Conservation (phyloP, 2,797 vertebrate species). For the Synanceia verrucosa region DNA sequence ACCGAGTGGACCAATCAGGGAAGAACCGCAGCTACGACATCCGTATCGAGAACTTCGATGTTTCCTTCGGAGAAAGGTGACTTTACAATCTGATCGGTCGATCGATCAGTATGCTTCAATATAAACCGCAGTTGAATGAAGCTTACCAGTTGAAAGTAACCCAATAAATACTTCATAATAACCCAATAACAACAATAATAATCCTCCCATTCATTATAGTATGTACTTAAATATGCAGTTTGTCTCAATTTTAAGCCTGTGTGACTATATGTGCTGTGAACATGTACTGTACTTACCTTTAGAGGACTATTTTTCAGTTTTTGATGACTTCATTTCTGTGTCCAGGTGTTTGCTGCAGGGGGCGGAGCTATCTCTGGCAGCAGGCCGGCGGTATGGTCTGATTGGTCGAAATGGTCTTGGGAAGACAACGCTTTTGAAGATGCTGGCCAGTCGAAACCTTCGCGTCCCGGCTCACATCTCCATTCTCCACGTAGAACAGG, state of each 20-base stretch:
- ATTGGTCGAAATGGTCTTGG: constrained; percentile 95
- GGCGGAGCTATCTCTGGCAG: constrained; percentile 90
- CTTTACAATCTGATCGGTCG: neutral
- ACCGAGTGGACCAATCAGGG: constrained; percentile 90
- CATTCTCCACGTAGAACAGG: constrained; percentile 97
- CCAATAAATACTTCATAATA: no score
- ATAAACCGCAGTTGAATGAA: no score
- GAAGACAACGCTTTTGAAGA: constrained; percentile 96
- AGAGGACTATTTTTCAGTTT: neutral
- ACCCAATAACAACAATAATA: no score
- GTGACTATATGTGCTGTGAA: no score
- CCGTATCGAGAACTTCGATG: constrained; percentile 97
- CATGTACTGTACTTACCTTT: no score
- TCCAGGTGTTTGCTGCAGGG: constrained; percentile 90
- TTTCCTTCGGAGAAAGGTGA: constrained; percentile 96
- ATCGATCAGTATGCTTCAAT: neutral
- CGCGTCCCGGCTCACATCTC: constrained; percentile 93
- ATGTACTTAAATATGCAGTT: no score
- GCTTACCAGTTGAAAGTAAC: no score
- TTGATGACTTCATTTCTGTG: neutral
- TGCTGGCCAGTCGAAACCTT: constrained; percentile 92
- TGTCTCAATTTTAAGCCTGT: no score
- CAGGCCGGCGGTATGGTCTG: constrained; percentile 92
- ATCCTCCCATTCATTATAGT: no score
- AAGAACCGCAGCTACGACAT: constrained; percentile 97